Evolutionary conservation across 2,797 vertebrate genomes (phyloP).

Genomic region (Pseudomugil gertrudae): DNA sequence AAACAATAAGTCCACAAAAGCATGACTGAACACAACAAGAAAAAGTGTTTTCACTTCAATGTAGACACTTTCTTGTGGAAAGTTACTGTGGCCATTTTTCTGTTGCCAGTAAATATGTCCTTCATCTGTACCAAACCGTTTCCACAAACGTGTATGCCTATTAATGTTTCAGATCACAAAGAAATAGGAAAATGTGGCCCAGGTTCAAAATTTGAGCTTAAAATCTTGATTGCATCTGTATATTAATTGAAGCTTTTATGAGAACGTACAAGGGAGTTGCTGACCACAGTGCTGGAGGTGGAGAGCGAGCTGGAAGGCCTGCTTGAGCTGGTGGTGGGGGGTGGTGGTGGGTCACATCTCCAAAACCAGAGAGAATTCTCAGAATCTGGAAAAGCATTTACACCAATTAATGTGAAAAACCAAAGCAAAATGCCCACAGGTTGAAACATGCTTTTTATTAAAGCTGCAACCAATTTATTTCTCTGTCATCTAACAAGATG

Average conservation of each 20-base stretch:
- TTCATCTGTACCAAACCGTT: not conserved
- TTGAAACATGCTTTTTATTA: not conserved
- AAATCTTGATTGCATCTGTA: not conserved
- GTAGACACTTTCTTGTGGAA: not conserved
- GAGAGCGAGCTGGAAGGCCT: conserved; percentile 86
- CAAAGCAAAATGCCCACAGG: too few relatives aligned
- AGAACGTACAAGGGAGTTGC: conserved; percentile 19
- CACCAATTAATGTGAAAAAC: too few relatives aligned
- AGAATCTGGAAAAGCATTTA: conserved; percentile 75
- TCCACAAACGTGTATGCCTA: not conserved
- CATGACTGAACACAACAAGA: not conserved
- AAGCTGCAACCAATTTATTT: not conserved
- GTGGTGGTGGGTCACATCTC: conserved; percentile 70
- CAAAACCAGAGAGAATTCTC: conserved; percentile 87
- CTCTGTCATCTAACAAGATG: not conserved
- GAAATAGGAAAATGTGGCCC: not conserved
- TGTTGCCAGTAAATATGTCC: not conserved
- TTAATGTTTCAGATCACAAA: too few relatives aligned
- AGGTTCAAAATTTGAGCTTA: not conserved
- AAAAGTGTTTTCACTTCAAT: not conserved
- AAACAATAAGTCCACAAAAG: not conserved
- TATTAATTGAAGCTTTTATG: conserved; percentile 6
- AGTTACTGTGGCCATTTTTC: not conserved
- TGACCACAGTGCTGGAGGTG: conserved; percentile 93
- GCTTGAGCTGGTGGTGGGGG: conserved; percentile 68